A percentile compares a stretch with the other conserved stretches of the same genome.
Conservation (phyloP, 2,113 vertebrate genomes). For the Maccullochella peelii region DNA sequence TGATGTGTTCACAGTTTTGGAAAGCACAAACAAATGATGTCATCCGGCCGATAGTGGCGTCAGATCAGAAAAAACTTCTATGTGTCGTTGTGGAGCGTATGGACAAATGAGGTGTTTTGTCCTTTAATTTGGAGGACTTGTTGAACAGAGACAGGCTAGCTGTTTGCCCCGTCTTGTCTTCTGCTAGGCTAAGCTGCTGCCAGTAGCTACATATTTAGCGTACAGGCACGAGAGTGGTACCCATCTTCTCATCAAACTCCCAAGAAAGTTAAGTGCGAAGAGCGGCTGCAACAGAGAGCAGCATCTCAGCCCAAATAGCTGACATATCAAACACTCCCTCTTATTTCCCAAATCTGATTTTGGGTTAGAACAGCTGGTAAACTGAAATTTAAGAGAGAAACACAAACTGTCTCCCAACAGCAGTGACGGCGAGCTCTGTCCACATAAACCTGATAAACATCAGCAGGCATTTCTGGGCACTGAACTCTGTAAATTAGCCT, state of each 20-base stretch:
- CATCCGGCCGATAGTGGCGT: neutral
- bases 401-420: constrained; percentile 3
- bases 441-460: constrained; percentile 17
- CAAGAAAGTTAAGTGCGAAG: neutral
- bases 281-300: neutral
- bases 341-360: neutral
- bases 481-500: constrained; percentile 21
- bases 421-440: constrained; percentile 8
- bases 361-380: neutral
- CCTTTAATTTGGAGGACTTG: too few relatives aligned
- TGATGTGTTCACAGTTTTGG: too few relatives aligned
- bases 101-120: too few relatives aligned
- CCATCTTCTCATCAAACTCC: neutral
- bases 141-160: too few relatives aligned
- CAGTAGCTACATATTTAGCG: too few relatives aligned
- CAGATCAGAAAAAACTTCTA: too few relatives aligned
- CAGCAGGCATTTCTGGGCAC: neutral
- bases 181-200: too few relatives aligned
- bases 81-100: too few relatives aligned
- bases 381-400: constrained; percentile 5
- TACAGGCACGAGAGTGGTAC: too few relatives aligned
- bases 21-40: neutral
- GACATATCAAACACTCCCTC: neutral
- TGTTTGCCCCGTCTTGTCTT: too few relatives aligned
- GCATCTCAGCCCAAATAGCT: neutral